These are phyloP conservation scores for Lagenorhynchus albirostris DNA, from an alignment of 2,113 vertebrate genomes.

Conservation along the genomic window DNA sequence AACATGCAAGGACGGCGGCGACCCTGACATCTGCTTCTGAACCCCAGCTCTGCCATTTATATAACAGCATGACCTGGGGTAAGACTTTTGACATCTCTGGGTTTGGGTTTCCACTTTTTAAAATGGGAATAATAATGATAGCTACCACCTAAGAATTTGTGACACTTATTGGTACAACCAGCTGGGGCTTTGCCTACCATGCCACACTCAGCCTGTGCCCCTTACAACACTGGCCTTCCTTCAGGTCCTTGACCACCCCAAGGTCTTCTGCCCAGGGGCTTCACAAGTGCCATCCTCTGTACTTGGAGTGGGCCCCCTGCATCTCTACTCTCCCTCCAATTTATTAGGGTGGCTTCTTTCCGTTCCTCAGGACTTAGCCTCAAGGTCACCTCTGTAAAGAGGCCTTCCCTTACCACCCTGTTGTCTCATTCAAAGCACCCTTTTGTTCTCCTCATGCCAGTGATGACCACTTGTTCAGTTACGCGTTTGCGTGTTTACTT, in stretches of 20 bases:
- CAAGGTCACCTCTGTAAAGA: neutral
- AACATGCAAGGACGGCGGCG: neutral
- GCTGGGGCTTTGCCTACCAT: neutral
- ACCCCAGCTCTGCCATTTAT: neutral
- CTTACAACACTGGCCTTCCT: neutral
- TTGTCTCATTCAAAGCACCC: neutral
- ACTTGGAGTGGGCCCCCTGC: rapidly evolving
- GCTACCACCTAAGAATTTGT: neutral
- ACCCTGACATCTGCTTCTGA: neutral
- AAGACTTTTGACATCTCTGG: neutral
- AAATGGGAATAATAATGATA: neutral
- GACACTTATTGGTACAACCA: neutral
- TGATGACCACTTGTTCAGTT: neutral
- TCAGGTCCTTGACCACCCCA: neutral
- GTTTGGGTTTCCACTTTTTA: neutral
- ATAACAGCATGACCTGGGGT: neutral
- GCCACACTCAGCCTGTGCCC: neutral
- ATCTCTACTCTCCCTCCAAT: neutral
- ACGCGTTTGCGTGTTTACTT: neutral
- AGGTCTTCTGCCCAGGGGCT: neutral
- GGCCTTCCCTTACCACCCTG: neutral
- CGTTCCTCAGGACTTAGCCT: neutral
- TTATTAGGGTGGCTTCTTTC: neutral
- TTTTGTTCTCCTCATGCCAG: neutral
- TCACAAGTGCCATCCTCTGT: neutral